Evolutionary conservation across 2,888 invertebrate genomes (phyloP).

Genomic region (Serripes groenlandicus): DNA sequence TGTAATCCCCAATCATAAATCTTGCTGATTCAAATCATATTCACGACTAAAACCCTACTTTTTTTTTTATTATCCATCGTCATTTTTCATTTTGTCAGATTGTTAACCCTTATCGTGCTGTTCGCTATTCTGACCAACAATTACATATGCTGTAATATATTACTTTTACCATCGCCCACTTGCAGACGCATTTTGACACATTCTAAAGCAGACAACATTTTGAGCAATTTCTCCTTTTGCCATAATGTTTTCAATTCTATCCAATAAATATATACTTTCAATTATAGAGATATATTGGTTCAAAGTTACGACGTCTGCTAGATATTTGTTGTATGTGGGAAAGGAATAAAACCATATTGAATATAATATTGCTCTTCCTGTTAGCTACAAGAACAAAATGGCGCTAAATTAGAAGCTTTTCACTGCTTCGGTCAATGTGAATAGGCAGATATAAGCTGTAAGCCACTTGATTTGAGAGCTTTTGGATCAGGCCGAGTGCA

Average conservation of each 20-base stretch:
- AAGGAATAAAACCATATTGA: constrained; percentile 42
- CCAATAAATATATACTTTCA: too few species aligned
- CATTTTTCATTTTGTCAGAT: constrained; percentile 31
- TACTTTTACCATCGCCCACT: background rate
- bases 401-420: constrained; percentile 49
- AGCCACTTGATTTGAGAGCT: constrained; percentile 46
- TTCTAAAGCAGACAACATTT: too few species aligned
- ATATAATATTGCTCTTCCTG: constrained; percentile 57
- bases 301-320: too few species aligned
- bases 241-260: too few species aligned
- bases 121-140: background rate
- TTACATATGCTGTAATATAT: background rate
- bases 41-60: constrained; percentile 40
- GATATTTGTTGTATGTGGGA: too few species aligned
- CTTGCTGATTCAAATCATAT: constrained; percentile 59
- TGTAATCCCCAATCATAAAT: constrained; percentile 36
- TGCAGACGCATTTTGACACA: too few species aligned
- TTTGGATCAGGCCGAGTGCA: constrained; percentile 56
- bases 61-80: constrained; percentile 33
- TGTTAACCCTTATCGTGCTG: background rate
- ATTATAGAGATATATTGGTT: too few species aligned
- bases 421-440: constrained; percentile 42
- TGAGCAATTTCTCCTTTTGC: too few species aligned
- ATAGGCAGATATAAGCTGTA: constrained; percentile 46
- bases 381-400: constrained; percentile 26